These are phyloP conservation scores for Oligia strigilis DNA, from an alignment of 2,888 invertebrate genomes.

Conservation along the genomic window DNA sequence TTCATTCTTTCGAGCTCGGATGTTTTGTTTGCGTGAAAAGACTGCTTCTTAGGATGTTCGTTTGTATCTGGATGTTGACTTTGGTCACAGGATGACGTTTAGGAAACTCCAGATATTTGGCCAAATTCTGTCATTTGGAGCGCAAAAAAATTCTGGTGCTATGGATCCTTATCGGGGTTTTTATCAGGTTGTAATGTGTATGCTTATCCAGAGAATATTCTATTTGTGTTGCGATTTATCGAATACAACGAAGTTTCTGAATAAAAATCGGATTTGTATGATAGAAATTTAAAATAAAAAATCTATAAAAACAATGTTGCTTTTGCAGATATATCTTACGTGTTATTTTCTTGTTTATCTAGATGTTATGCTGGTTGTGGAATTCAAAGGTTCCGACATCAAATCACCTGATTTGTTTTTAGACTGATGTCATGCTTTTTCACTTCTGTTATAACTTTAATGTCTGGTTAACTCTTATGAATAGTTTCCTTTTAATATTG, in stretches of 20 bases:
- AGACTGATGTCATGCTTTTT: neutral
- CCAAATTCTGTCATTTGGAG: neutral
- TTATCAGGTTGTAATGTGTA: neutral
- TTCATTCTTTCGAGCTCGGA: neutral
- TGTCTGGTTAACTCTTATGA: neutral
- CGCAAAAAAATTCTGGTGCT: neutral
- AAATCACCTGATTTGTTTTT: neutral
- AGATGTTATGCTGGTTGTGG: neutral
- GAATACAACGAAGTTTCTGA: neutral
- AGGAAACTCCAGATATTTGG: neutral
- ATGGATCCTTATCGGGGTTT: neutral
- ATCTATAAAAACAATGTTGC: neutral
- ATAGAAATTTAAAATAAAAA: neutral
- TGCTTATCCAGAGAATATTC: neutral
- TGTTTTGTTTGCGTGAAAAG: neutral
- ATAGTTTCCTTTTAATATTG: neutral
- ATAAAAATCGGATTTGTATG: neutral
- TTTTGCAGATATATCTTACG: neutral
- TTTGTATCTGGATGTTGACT: neutral
- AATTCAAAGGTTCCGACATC: too few relatives aligned
- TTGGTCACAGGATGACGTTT: neutral
- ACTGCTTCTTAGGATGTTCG: neutral
- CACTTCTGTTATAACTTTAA: neutral
- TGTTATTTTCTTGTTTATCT: neutral
- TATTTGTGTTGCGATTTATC: constrained; percentile 62